A percentile compares a stretch with the other conserved stretches of the same genome.
These are phyloP conservation scores for Aphodius sticticus DNA, from an alignment of 2,888 invertebrate genomes.

Conservation along the genomic window DNA sequence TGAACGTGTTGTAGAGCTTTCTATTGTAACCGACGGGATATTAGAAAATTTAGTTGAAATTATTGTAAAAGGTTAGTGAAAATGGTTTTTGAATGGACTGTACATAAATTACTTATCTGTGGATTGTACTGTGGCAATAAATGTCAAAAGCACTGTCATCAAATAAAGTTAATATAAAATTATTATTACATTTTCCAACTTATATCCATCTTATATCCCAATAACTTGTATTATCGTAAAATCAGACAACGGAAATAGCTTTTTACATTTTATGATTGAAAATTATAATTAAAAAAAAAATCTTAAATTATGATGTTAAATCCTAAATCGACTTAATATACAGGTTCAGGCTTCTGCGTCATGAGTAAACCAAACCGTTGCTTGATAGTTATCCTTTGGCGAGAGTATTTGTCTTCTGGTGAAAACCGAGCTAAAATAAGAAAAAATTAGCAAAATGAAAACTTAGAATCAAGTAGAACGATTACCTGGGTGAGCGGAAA, in stretches of 20 bases:
- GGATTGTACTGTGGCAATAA: constrained; percentile 46
- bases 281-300: constrained; percentile 13
- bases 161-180: constrained; percentile 32
- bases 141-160: constrained; percentile 41
- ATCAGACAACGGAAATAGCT: neutral
- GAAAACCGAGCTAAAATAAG: constrained; percentile 84
- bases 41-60: constrained; percentile 22
- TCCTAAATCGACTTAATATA: constrained; percentile 61
- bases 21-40: constrained; percentile 36
- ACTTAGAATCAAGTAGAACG: constrained; percentile 9
- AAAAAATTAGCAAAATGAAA: neutral
- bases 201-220: no score
- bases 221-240: neutral
- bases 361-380: constrained; percentile 87
- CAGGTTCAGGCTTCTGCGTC: constrained; percentile 81
- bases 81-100: constrained; percentile 35
- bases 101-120: constrained; percentile 23
- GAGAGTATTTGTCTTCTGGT: constrained; percentile 93
- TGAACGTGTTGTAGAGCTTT: constrained; percentile 42
- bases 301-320: neutral
- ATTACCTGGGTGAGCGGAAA: constrained; percentile 87
- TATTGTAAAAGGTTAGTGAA: constrained; percentile 41
- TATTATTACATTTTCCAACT: neutral
- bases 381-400: constrained; percentile 88
- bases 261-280: neutral